Evolutionary conservation across 2,888 invertebrate species (phyloP), one percentile per base, ranked within the genome.

Genomic region (Dicranocentrus wangi): DNA sequence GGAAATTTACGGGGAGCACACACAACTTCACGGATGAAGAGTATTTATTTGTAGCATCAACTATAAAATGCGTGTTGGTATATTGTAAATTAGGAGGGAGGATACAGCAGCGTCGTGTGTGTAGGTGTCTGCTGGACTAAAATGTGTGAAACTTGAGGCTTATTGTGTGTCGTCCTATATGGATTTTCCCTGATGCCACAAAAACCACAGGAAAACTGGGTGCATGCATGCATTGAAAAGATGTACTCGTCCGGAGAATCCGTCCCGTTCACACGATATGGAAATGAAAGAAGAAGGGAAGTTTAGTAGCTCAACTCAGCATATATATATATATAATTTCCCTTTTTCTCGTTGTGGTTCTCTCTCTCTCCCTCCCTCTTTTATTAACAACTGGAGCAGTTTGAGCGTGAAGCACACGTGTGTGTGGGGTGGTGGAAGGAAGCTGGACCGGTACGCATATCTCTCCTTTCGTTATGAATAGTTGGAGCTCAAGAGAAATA

Each of bases 211-310:
- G 47, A 32, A 32, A 32, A 32, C 32, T 32, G 32, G 32, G 32
- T 17, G 47, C n/a, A 47, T 10, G 47, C 47, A 47, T 47, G 17
- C 47, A 47, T 47, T 47, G 2, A 47, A 5, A 47, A 3, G 3
- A 3, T 32, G 10, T 32, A 10, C 32, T 32, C 10, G 32, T 10
- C 32, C 10, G 32, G 47, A 55, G 2, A 55, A 55, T 51, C 51
- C 51, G 51, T 51, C 51, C 51, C n/a, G 51, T 51, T 51, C 51
- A 17, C 51, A 51, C 51, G n/a, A n/a, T n/a, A n/a, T n/a, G n/a
- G n/a, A n/a, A n/a, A n/a, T n/a, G n/a, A n/a, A n/a, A n/a, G n/a
- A n/a, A n/a, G n/a, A n/a, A n/a, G n/a, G n/a, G n/a, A n/a, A n/a
- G n/a, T n/a, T n/a, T n/a, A n/a, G n/a, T n/a, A n/a, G n/a, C n/a